These are phyloP conservation scores for Strigamia maritima DNA, from an alignment of 2,888 invertebrate species.

Conservation along the genomic window DNA sequence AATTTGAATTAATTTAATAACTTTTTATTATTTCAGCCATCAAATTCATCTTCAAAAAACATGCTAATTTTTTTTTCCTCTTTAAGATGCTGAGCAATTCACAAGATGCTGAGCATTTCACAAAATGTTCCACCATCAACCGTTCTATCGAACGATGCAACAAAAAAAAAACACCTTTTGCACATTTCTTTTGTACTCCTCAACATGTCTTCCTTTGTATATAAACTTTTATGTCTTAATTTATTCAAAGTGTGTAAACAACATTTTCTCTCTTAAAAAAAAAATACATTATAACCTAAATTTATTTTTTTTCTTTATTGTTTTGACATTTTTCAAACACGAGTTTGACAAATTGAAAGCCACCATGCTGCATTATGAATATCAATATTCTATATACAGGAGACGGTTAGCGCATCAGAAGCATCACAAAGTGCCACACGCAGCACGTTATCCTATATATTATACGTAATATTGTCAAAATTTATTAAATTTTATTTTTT, in stretches of 20 bases:
- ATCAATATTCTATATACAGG: neutral
- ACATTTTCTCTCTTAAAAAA: neutral
- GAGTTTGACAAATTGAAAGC: conserved; percentile 7
- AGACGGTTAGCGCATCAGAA: neutral
- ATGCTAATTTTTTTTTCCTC: neutral
- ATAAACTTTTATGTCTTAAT: neutral
- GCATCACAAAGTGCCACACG: neutral
- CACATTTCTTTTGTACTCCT: neutral
- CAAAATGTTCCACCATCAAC: neutral
- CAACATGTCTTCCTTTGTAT: neutral
- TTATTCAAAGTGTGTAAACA: neutral
- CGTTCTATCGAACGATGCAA: neutral
- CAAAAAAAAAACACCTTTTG: neutral
- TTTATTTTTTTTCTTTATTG: neutral
- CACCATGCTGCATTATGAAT: conserved; percentile 2
- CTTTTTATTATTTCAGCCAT: no score
- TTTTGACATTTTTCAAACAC: conserved; percentile 1
- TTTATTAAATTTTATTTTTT: neutral
- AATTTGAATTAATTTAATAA: no score
- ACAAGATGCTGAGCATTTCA: neutral
- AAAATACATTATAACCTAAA: neutral
- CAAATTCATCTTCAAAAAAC: neutral
- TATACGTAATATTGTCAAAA: neutral
- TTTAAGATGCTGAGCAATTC: neutral
- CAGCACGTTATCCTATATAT: neutral